These are phyloP conservation scores for Epizoanthus scotinus DNA, from an alignment of 92 coral and sea anemone genomes.

Conservation along the genomic window DNA sequence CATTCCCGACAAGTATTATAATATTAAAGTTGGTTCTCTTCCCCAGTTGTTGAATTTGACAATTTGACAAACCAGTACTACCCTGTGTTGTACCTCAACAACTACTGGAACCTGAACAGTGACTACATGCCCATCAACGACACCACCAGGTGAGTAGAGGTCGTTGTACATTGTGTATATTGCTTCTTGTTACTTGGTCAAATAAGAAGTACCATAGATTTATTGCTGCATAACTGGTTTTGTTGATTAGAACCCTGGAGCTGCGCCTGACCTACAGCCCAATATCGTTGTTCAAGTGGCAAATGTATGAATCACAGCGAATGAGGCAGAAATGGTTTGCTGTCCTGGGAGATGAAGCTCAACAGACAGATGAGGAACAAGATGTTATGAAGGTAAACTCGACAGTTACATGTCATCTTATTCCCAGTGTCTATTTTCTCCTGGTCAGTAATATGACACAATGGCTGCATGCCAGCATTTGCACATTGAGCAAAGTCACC, in stretches of 20 bases:
- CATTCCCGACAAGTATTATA: not conserved
- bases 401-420: not conserved
- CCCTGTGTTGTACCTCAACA: slow-evolving; percentile 89
- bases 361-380: slow-evolving; percentile 96
- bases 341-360: slow-evolving; percentile 82
- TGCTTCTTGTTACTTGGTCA: not conserved
- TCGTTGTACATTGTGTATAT: too few relatives aligned
- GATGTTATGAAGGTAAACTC: slow-evolving; percentile 89
- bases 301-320: slow-evolving; percentile 97
- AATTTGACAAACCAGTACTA: slow-evolving; percentile 81
- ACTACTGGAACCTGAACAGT: slow-evolving; percentile 93
- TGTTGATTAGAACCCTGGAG: slow-evolving; percentile 71
- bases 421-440: not conserved
- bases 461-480: not conserved
- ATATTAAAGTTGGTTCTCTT: not conserved
- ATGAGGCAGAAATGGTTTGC: slow-evolving; percentile 97
- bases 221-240: not conserved
- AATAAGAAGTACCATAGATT: not conserved
- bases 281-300: slow-evolving; percentile 97
- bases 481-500: not conserved
- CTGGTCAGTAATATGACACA: not conserved
- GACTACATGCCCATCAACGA: slow-evolving; percentile 99
- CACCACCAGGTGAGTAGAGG: slow-evolving; percentile 87
- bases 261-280: slow-evolving; percentile 86
- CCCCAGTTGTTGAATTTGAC: slow-evolving; percentile 82